Conservation (phyloP, 64 coral and sea anemone genomes). For the Acropora tenuis region DNA sequence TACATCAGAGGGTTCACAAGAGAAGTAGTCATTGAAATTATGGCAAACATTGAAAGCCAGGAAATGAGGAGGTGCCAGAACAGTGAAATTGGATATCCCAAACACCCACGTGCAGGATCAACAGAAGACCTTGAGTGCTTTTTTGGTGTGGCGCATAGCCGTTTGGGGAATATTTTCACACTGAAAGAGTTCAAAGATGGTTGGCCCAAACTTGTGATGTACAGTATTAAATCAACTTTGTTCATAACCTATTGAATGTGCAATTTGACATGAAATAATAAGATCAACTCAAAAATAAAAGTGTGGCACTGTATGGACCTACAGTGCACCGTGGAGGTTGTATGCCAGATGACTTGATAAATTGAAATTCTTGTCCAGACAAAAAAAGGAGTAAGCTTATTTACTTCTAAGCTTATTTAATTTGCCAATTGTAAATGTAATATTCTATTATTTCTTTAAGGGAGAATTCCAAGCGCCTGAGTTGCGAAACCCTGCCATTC, state of each 20-base stretch:
- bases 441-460: constrained; percentile 1
- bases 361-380: neutral
- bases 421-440: neutral
- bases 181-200: constrained; percentile 61
- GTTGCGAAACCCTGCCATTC: constrained; percentile 11
- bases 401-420: neutral
- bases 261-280: neutral
- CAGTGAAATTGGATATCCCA: constrained; percentile 16
- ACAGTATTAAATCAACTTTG: constrained; percentile 6
- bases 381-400: neutral
- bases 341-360: neutral
- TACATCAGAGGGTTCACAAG: constrained; percentile 10
- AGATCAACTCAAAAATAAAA: neutral
- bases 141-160: constrained; percentile 24
- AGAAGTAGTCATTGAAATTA: constrained; percentile 45
- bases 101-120: constrained; percentile 31
- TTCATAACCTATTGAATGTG: constrained; percentile 1
- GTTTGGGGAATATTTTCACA: constrained; percentile 38
- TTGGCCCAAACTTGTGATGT: constrained; percentile 53
- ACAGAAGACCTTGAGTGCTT: constrained; percentile 26
- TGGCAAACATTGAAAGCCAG: constrained; percentile 46
- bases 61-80: constrained; percentile 14
- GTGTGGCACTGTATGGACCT: neutral
- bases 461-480: constrained; percentile 16
- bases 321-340: neutral